Conservation (phyloP, 2,113 vertebrate genomes). For the Oncorhynchus masou region DNA sequence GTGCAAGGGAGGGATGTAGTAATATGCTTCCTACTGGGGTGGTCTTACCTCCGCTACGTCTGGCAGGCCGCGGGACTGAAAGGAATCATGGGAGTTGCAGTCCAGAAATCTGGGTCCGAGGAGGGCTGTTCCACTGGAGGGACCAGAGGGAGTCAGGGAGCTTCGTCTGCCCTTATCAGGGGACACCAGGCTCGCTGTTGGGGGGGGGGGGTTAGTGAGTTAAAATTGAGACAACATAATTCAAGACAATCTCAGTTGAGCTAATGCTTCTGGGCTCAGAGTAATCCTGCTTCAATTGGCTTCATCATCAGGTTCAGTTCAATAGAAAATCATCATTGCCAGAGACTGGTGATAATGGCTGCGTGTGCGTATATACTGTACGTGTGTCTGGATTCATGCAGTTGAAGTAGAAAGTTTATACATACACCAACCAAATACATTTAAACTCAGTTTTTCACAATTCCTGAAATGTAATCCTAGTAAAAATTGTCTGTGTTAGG, state of each 20-base stretch:
- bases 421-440: no score
- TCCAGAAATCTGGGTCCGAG: conserved; percentile 92
- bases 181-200: conserved; percentile 91
- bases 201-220: conserved; percentile 2
- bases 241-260: neutral
- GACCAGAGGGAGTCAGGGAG: conserved; percentile 77
- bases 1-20: no score
- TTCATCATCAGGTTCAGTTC: no score
- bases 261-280: no score
- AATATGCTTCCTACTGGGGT: no score
- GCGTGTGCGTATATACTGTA: neutral
- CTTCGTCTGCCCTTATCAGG: conserved; percentile 90
- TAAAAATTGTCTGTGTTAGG: no score
- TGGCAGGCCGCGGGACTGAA: conserved; percentile 88
- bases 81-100: conserved; percentile 95
- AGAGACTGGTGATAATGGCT: no score
- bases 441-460: no score
- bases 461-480: no score
- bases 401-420: no score
- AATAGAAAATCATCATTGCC: no score
- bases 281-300: no score
- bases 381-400: neutral
- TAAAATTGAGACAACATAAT: neutral
- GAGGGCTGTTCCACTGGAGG: conserved; percentile 85
- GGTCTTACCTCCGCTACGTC: conserved; percentile 87